These are phyloP conservation scores for Actinia tenebrosa DNA, from an alignment of 64 coral and sea anemone genomes.

Conservation along the genomic window DNA sequence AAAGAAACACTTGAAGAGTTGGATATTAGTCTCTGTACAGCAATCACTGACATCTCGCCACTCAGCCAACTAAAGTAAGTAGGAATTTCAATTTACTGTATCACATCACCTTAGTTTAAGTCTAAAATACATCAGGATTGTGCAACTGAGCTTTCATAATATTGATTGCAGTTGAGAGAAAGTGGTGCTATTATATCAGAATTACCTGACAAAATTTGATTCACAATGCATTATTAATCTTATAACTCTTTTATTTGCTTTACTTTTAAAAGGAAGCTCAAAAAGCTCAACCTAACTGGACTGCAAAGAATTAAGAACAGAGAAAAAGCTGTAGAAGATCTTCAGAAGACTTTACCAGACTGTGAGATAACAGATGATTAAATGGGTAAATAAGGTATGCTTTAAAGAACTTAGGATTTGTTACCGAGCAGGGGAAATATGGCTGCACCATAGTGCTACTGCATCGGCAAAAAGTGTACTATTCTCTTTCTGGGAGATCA, in stretches of 20 bases:
- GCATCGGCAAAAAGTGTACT: too few species aligned
- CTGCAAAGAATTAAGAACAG: slow-evolving; percentile 74
- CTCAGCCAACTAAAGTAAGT: slow-evolving; percentile 83
- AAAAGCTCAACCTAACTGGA: slow-evolving; percentile 54
- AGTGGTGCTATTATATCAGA: neutral
- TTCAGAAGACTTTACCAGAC: slow-evolving; percentile 59
- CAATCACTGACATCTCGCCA: slow-evolving; percentile 69
- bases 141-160: too few species aligned
- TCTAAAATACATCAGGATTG: too few species aligned
- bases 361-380: slow-evolving; percentile 42
- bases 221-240: too few species aligned
- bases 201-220: too few species aligned
- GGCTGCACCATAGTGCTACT: too few species aligned
- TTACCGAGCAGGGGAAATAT: too few species aligned
- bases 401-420: too few species aligned
- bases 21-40: slow-evolving; percentile 82
- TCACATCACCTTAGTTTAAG: neutral
- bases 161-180: neutral
- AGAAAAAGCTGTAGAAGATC: slow-evolving; percentile 51
- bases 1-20: slow-evolving; percentile 68
- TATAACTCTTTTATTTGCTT: neutral
- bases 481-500: too few species aligned
- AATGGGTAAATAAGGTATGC: neutral
- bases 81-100: neutral
- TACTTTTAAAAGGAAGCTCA: slow-evolving; percentile 4